A percentile compares a stretch with the other conserved stretches of the same genome.
phyloP scores from a whole-genome alignment of 2,888 invertebrate genomes.

The Cantharis nigra region DNA sequence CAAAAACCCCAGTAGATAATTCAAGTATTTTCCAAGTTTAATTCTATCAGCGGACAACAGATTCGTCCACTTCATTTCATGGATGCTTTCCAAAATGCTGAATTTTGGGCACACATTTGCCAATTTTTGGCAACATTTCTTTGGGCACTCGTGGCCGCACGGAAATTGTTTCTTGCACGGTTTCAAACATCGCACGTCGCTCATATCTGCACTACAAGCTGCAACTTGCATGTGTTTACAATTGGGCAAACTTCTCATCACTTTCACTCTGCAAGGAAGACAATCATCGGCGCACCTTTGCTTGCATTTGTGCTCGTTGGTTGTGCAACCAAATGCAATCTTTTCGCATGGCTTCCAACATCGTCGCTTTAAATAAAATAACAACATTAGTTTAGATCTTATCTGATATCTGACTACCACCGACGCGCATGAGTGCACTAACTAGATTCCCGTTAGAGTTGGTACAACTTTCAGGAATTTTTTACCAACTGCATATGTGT shows the following conservation, averaged over 20 bases:
- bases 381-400: not conserved
- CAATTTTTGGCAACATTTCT: too few relatives aligned
- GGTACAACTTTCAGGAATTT: too few relatives aligned
- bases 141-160: too few relatives aligned
- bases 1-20: not conserved
- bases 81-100: not conserved
- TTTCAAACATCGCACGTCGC: not conserved
- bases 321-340: not conserved
- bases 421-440: not conserved
- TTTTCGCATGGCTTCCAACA: slow-evolving; percentile 43
- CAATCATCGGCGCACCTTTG: slow-evolving; percentile 60
- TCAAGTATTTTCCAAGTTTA: not conserved
- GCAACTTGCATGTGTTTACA: not conserved
- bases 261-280: slow-evolving; percentile 34
- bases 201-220: not conserved
- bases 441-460: too few relatives aligned
- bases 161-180: not conserved
- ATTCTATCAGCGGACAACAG: fast-evolving
- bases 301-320: slow-evolving; percentile 28
- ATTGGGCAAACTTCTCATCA: not conserved
- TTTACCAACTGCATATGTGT: too few relatives aligned
- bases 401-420: not conserved
- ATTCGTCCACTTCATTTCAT: not conserved
- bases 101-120: too few relatives aligned
- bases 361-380: slow-evolving; percentile 54